Conservation (phyloP, 2,888 invertebrate species). For the Diabrotica balteata region DNA sequence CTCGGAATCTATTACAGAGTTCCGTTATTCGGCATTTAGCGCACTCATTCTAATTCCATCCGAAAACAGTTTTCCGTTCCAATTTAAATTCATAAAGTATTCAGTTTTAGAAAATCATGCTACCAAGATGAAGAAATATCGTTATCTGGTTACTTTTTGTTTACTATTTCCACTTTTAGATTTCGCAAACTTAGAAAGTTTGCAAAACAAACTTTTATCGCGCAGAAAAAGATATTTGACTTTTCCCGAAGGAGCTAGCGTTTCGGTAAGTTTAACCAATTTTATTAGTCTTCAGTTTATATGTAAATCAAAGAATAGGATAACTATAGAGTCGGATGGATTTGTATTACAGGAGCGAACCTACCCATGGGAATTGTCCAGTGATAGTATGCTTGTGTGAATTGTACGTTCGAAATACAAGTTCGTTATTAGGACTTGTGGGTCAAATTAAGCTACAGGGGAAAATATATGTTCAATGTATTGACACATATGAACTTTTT, state of each 20-base stretch:
- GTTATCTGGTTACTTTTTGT: slow-evolving; percentile 15
- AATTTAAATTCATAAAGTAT: slow-evolving; percentile 14
- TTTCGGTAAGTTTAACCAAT: slow-evolving; percentile 61
- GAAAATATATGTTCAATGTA: too few relatives aligned
- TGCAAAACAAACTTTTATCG: slow-evolving; percentile 59
- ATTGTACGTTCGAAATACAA: too few relatives aligned
- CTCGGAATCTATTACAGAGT: too few relatives aligned
- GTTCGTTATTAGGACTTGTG: too few relatives aligned
- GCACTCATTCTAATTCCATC: slow-evolving; percentile 6
- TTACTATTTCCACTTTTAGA: slow-evolving; percentile 20
- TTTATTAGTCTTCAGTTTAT: background rate
- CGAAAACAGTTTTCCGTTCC: slow-evolving; percentile 9
- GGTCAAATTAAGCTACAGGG: too few relatives aligned
- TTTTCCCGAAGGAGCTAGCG: slow-evolving; percentile 73
- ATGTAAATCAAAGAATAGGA: background rate
- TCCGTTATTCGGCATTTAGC: slow-evolving; percentile 11
- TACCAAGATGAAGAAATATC: slow-evolving; percentile 23
- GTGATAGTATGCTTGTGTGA: too few relatives aligned
- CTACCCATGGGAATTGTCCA: too few relatives aligned
- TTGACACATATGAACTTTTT: too few relatives aligned
- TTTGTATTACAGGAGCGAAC: too few relatives aligned
- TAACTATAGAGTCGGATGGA: too few relatives aligned
- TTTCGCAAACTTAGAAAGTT: slow-evolving; percentile 23
- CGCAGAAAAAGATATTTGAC: slow-evolving; percentile 70
- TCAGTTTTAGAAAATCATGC: slow-evolving; percentile 1